These are phyloP conservation scores for Phallusia fumigata DNA, from an alignment of 23 tunicate species.

Conservation along the genomic window DNA sequence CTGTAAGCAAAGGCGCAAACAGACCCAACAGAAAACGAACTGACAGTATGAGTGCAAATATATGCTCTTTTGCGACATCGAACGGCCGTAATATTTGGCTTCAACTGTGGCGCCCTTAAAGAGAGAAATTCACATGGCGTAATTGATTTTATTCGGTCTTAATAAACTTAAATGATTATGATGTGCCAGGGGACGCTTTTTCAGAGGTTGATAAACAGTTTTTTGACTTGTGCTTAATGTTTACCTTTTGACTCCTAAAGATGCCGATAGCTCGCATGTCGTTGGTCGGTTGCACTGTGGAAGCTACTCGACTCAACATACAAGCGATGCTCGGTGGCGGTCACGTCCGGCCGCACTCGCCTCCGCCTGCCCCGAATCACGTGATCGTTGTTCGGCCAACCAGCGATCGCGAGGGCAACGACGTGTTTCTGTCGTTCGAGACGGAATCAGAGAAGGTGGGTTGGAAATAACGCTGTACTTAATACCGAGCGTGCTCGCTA, in stretches of 20 bases:
- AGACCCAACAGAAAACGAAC: no score
- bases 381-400: conserved; percentile 49
- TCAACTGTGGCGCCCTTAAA: no score
- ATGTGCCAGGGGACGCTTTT: no score
- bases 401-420: conserved; percentile 25
- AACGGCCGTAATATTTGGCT: neutral
- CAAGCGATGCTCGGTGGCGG: neutral
- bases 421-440: conserved; percentile 49
- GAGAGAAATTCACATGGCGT: no score
- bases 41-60: no score
- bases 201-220: no score
- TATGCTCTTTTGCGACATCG: no score
- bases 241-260: neutral
- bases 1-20: no score
- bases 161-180: no score
- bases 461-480: no score
- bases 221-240: neutral
- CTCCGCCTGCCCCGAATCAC: conserved; percentile 44
- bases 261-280: conserved; percentile 22
- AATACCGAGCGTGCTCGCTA: no score
- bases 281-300: conserved; percentile 22
- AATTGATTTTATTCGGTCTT: no score
- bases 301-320: conserved; percentile 36
- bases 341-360: conserved; percentile 35
- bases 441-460: conserved; percentile 62